Evolutionary conservation across 2,113 vertebrate genomes (phyloP).

Genomic region (Erythrolamprus reginae): DNA sequence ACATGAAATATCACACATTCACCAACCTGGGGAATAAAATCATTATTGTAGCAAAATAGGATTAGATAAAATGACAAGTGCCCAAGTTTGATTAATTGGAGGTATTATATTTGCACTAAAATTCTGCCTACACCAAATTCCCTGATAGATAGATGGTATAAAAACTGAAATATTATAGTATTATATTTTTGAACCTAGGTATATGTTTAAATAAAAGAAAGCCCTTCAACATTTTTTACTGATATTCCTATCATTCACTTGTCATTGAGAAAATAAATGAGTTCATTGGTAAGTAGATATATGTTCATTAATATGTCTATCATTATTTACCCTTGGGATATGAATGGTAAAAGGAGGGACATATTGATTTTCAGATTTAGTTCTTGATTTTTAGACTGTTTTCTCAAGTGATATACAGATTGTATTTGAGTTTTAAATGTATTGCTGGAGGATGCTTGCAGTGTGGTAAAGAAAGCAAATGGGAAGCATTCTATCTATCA

Average conservation of each 20-base stretch:
- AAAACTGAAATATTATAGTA: neutral
- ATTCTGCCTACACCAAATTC: neutral
- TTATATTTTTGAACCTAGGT: conserved; percentile 10
- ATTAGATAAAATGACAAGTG: conserved; percentile 10
- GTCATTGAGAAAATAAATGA: conserved; percentile 8
- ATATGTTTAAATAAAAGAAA: conserved; percentile 7
- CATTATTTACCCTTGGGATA: conserved; percentile 1
- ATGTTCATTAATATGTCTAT: conserved; percentile 5
- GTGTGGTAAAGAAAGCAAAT: neutral
- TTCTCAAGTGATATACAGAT: neutral
- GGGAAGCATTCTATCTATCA: neutral
- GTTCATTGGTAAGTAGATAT: neutral
- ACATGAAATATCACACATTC: conserved; percentile 1
- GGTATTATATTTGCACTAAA: neutral
- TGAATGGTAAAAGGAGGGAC: neutral
- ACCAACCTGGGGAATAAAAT: conserved; percentile 13
- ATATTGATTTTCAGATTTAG: neutral
- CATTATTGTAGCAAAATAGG: neutral
- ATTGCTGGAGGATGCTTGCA: neutral
- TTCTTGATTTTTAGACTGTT: neutral
- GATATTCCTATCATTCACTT: neutral
- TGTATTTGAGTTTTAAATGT: neutral
- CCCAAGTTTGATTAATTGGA: conserved; percentile 32
- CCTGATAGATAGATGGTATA: neutral
- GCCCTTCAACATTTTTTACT: conserved; percentile 1